These are phyloP conservation scores for Tolmerus cingulatus DNA, from an alignment of 2,888 invertebrate species.

Conservation along the genomic window DNA sequence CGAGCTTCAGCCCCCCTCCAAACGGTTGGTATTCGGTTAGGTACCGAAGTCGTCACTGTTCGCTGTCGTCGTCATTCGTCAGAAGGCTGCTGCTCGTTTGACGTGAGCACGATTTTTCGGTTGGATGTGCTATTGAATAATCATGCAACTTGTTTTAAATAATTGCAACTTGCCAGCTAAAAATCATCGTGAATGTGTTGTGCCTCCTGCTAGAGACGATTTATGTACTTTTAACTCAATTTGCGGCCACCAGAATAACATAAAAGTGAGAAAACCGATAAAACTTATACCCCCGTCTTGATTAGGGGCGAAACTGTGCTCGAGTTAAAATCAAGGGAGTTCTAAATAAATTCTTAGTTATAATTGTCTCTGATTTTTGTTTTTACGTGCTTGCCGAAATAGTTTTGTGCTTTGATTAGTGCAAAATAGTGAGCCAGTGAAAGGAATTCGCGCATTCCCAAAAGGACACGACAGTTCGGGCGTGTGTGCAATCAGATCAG, in stretches of 20 bases:
- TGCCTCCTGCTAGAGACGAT: constrained; percentile 40
- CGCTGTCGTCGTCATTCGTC: constrained; percentile 18
- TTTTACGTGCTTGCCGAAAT: neutral
- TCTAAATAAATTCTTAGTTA: constrained; percentile 26
- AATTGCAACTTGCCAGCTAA: constrained; percentile 51
- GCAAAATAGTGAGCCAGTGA: neutral
- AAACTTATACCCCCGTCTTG: constrained; percentile 61
- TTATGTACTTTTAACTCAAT: constrained; percentile 43
- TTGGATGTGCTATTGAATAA: constrained; percentile 57
- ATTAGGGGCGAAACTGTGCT: constrained; percentile 53
- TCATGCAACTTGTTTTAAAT: constrained; percentile 63
- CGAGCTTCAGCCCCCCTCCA: neutral
- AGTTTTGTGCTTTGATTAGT: neutral
- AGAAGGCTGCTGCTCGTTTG: constrained; percentile 28
- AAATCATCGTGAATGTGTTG: constrained; percentile 40
- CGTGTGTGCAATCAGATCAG: neutral
- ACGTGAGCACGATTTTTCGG: constrained; percentile 36
- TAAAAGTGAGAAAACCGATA: constrained; percentile 55
- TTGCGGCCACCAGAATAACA: constrained; percentile 47
- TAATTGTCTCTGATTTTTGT: neutral
- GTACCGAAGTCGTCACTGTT: neutral
- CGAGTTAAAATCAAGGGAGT: constrained; percentile 19
- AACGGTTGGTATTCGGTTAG: neutral
- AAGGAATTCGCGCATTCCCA: neutral
- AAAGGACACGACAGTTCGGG: neutral